Base-by-base conservation (phyloP, 2,113 vertebrate genomes). In the Sakesphorus luctuosus region DNA sequence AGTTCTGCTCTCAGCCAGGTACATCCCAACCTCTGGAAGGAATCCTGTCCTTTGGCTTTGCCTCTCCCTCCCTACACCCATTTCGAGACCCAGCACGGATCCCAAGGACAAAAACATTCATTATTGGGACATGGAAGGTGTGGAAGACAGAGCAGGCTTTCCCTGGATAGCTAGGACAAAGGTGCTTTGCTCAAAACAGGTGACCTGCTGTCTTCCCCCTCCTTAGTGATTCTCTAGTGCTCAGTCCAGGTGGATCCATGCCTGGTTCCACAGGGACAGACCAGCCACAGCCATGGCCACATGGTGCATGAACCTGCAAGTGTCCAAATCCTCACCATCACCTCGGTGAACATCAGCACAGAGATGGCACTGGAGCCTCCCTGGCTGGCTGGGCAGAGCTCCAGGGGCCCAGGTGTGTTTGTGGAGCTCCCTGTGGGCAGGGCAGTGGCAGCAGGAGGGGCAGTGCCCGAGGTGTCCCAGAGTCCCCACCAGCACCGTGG, bases 211-310 rank as follows among this genome's bases (percentile, higher is more conserved):
- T 6, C 43, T 12, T 58, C 63, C 66, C 59, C 36, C 40, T 38
- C 31, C 20, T 38, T 6, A 29, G 76, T 11, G 43, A 33, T 29
- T 53, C 93, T 47, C 83, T 7, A 11, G 18, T 86, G 92, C 89
- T 73, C 71, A 66, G 55, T 29, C 58, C 62, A 24, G 0, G 31
- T 9, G 55, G 52, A 15, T 3, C 13, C 23, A 0, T 2, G 21
- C 59, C 68, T 9, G 6, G 10, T 3, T 40, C 87, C 24, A 25
- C 10, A 31, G 78, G 68, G 74, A 87, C 89, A 46, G 31, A 46
- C 6, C 47, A 59, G 74, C 74, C 84, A 3, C 24, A 16, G 67
- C 62, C 21, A 5, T 1, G 10, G 53, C 53, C 55, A 14, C 29
- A 3, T 18, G 2, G 13, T 0, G 5, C 1, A n/a, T 13, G 84